phyloP scores from a whole-genome alignment of 1,140 invertebrate genomes.

The Protaetia brevitarsis region DNA sequence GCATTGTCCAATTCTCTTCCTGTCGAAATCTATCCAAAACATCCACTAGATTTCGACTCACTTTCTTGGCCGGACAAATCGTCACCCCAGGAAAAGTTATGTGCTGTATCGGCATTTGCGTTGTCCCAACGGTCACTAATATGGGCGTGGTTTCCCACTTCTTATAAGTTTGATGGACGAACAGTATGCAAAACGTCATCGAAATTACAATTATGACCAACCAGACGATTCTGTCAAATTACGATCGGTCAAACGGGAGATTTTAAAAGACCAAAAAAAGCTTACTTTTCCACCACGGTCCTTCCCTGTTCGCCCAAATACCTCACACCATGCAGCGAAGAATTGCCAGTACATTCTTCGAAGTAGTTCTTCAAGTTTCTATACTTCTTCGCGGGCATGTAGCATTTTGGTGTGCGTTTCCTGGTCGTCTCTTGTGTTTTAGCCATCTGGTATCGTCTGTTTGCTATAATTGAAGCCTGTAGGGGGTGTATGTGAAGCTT shows the following conservation, averaged over 20 bases:
- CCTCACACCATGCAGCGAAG: conserved; percentile 28
- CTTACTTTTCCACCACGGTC: conserved; percentile 40
- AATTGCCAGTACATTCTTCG: conserved; percentile 18
- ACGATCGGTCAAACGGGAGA: background rate
- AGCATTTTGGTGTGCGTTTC: background rate
- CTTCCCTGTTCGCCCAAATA: conserved; percentile 39
- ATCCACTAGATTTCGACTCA: background rate
- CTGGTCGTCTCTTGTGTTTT: background rate
- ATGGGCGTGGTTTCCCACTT: conserved; percentile 18
- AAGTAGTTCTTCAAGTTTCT: conserved; percentile 2
- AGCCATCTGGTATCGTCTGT: no score
- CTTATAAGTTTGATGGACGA: conserved; percentile 19
- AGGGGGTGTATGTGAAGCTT: no score
- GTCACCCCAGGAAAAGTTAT: conserved; percentile 18
- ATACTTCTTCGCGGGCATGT: background rate
- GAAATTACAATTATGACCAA: conserved; percentile 23
- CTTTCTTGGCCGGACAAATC: background rate
- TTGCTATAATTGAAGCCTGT: no score
- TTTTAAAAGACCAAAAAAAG: conserved; percentile 15
- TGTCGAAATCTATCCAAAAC: background rate
- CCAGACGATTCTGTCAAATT: conserved; percentile 31
- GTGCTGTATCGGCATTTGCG: conserved; percentile 2
- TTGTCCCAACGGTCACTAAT: conserved; percentile 7
- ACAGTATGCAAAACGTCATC: background rate
- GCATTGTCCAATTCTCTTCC: background rate